Evolutionary conservation across 2,113 vertebrate genomes (phyloP), one percentile per base, ranked within the genome.

Genomic region (Loxodonta africana): DNA sequence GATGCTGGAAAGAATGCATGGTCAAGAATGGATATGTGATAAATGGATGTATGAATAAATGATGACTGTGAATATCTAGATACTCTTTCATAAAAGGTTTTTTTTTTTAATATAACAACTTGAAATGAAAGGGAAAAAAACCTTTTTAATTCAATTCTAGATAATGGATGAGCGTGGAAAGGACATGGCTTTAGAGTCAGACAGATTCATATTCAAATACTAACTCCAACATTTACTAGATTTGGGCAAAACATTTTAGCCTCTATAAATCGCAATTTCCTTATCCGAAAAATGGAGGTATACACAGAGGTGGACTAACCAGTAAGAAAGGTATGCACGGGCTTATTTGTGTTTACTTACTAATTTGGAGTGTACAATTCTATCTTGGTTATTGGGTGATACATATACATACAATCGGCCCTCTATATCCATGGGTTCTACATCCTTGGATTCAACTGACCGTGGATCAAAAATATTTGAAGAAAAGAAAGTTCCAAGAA

Each of bases 31-130:
- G 1, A 9, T 5, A 57, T 7, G 86, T 41, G 67, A 57, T 8
- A 90, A 82, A 90, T 53, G 23, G 48, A 81, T 33, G 51, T 37
- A 65, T 51, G 23, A 83, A 92, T 76, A 78, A 95, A 83, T 46
- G n/a, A 73, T 82, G 28, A 67, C n/a, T 65, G 30, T 33, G 30
- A 83, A 95, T 4, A 93, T 80, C 6, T 80, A 91, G 48, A 91
- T 82, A 88, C 26, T 57, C 91, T 51, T 85, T 51, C 67, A 87
- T 5, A 33, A 37, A 91, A 37, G 33, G 48, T 9, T 53, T 28
- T 44, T 21, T 60, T 23, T 71, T 78, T 83, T 88, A 91, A 94
- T 93, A 25, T 26, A 83, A 81, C 6, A 77, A 41, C 15, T 89
- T 91, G 12, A 93, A 95, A 83, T 69, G 57, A 74, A 65, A 21